Percentiles rank a stretch among this genome's conserved stretches.
These are phyloP conservation scores for Opisthocomus hoazin DNA, from an alignment of 2,113 vertebrate species.

Conservation along the genomic window DNA sequence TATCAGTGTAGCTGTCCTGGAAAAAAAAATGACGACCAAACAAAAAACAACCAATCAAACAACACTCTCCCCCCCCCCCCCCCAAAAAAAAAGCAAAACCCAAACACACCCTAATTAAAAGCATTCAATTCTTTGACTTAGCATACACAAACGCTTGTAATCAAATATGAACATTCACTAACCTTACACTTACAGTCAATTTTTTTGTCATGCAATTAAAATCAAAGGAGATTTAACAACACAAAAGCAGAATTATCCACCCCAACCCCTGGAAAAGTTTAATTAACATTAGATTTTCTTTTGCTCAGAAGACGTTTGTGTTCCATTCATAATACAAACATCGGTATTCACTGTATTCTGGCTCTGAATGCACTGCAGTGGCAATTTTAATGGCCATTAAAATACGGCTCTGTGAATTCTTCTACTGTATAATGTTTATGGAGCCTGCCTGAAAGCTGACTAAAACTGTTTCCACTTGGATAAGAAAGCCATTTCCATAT, in stretches of 20 bases:
- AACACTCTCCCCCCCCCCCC: too few relatives aligned
- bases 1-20: neutral
- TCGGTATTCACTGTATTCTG: neutral
- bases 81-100: neutral
- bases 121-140: conserved; percentile 1
- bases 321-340: conserved; percentile 12
- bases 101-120: neutral
- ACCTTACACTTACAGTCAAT: neutral
- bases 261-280: conserved; percentile 20
- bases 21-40: neutral
- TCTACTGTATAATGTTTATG: neutral
- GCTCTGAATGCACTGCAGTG: neutral
- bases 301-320: neutral
- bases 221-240: conserved; percentile 47
- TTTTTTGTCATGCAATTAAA: conserved; percentile 41
- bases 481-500: conserved; percentile 10
- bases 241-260: neutral
- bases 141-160: neutral
- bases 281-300: conserved; percentile 61
- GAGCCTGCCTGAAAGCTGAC: neutral
- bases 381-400: conserved; percentile 32
- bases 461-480: conserved; percentile 9
- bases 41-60: neutral
- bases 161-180: conserved; percentile 20
- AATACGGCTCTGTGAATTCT: neutral